Percentiles rank a stretch among this genome's conserved stretches.
Conservation (phyloP, 2,888 invertebrate genomes). For the Agrochola macilenta region DNA sequence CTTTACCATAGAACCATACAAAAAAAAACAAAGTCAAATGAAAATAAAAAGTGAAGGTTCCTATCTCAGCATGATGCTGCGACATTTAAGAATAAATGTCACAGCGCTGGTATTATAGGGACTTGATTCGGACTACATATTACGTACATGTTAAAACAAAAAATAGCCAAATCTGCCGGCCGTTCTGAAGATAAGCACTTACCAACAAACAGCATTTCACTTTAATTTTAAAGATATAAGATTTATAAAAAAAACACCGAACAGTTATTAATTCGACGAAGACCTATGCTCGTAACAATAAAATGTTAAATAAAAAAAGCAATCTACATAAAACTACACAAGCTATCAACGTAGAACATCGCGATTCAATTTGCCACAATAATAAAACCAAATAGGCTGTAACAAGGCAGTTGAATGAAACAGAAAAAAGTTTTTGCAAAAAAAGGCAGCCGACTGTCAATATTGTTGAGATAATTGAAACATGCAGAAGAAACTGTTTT, state of each 20-base stretch:
- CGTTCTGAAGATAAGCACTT: too few species aligned
- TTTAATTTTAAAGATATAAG: not conserved
- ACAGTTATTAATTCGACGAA: not conserved
- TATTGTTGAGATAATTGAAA: conserved; percentile 39
- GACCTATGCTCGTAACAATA: not conserved
- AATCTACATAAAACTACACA: not conserved
- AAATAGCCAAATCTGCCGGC: too few species aligned
- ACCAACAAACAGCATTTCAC: too few species aligned
- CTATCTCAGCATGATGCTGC: too few species aligned
- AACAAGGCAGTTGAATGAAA: conserved; percentile 17
- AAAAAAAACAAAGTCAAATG: too few species aligned
- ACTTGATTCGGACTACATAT: not conserved
- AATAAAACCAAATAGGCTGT: conserved; percentile 35
- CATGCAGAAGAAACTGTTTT: not conserved
- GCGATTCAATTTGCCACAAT: conserved; percentile 19
- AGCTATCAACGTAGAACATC: conserved; percentile 14
- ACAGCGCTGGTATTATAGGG: too few species aligned
- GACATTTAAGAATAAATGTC: too few species aligned
- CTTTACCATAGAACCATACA: too few species aligned
- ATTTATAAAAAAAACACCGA: not conserved
- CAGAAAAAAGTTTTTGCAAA: conserved; percentile 24
- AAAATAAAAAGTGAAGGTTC: too few species aligned
- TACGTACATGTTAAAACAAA: not conserved
- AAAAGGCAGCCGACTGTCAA: conserved; percentile 1
- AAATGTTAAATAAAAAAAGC: not conserved